A percentile compares a stretch with the other conserved stretches of the same genome.
These are phyloP conservation scores for Trissolcus japonicus DNA, from an alignment of 2,888 invertebrate species.

Conservation along the genomic window DNA sequence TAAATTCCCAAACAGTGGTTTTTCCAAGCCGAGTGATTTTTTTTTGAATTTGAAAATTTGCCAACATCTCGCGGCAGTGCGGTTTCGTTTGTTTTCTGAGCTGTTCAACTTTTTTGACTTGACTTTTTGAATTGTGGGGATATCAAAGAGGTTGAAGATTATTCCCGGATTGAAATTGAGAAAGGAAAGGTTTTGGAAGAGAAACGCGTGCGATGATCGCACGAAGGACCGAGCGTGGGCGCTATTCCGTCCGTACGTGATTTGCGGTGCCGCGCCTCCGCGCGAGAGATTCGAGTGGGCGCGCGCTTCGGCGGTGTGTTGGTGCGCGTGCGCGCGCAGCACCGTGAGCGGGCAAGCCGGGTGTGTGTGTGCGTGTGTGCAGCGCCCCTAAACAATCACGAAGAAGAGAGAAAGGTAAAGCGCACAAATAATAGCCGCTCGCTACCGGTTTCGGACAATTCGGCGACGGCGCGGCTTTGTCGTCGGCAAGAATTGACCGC, in stretches of 20 bases:
- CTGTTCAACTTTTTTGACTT: no score
- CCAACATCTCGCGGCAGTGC: not conserved
- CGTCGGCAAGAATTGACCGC: constrained; percentile 15
- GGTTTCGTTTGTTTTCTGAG: no score
- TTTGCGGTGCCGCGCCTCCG: constrained; percentile 56
- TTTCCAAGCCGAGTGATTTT: not conserved
- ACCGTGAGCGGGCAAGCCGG: constrained; percentile 29
- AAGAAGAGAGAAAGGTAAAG: constrained; percentile 50
- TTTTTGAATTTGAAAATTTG: not conserved
- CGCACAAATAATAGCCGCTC: constrained; percentile 37
- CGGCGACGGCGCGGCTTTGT: constrained; percentile 13
- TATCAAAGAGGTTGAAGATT: not conserved
- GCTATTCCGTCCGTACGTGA: constrained; percentile 55
- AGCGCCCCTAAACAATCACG: constrained; percentile 50
- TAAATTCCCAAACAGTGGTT: not conserved
- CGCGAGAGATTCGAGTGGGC: constrained; percentile 61
- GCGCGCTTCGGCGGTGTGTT: constrained; percentile 58
- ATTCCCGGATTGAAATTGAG: constrained; percentile 4
- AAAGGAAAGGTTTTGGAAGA: constrained; percentile 37
- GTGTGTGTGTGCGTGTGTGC: constrained; percentile 57
- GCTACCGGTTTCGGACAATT: constrained; percentile 43
- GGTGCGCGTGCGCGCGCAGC: constrained; percentile 60
- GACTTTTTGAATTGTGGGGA: not conserved
- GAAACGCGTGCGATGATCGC: constrained; percentile 50
- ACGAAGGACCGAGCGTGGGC: constrained; percentile 55